Conservation (phyloP, 2,888 invertebrate genomes). For the Eupelmus urozonus region DNA sequence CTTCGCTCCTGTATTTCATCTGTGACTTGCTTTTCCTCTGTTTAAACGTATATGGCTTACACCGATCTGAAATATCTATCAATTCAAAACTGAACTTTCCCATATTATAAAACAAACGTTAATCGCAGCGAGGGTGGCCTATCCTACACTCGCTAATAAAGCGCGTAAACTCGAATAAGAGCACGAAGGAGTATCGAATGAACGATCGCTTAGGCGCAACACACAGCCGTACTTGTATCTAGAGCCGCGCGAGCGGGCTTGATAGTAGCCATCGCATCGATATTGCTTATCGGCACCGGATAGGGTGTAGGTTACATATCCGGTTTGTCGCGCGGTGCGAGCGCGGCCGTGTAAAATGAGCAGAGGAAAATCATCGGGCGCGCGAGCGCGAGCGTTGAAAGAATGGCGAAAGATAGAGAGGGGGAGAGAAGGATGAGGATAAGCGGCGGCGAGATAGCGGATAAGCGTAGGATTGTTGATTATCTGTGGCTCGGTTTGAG, state of each 20-base stretch:
- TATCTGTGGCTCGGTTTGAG: background rate
- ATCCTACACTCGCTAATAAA: background rate
- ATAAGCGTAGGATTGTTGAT: constrained; percentile 39
- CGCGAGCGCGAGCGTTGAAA: constrained; percentile 4
- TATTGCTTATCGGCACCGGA: constrained; percentile 53
- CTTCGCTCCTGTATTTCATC: background rate
- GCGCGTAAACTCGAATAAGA: too few relatives aligned
- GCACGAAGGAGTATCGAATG: too few relatives aligned
- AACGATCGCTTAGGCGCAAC: too few relatives aligned
- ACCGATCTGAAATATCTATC: background rate
- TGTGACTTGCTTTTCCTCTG: background rate
- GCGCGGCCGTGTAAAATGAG: constrained; percentile 42
- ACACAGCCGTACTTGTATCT: background rate
- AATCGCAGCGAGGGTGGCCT: background rate
- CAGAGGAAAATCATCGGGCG: constrained; percentile 30
- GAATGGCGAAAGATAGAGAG: constrained; percentile 32
- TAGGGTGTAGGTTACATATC: constrained; percentile 49
- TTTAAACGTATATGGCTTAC: too few relatives aligned
- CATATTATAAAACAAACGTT: background rate
- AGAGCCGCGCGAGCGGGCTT: too few relatives aligned
- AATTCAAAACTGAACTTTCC: background rate
- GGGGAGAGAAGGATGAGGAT: constrained; percentile 33
- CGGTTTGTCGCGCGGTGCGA: constrained; percentile 40
- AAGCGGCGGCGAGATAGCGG: constrained; percentile 32
- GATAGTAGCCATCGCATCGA: constrained; percentile 47